Conservation (phyloP, 1,140 invertebrate genomes). For the Sminthurides bifidus region DNA sequence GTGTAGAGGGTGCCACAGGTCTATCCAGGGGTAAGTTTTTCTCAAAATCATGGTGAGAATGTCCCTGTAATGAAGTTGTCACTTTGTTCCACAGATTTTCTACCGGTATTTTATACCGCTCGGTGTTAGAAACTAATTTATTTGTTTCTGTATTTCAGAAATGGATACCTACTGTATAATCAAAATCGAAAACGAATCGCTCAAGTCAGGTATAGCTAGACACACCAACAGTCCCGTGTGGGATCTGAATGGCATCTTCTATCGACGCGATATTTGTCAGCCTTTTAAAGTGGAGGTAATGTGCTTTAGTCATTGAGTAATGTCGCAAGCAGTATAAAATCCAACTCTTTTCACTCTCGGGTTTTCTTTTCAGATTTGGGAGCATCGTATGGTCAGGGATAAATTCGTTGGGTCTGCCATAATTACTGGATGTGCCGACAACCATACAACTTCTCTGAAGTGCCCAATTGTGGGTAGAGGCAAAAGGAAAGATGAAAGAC, state of each 20-base stretch:
- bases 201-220: constrained; percentile 11
- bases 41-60: background rate
- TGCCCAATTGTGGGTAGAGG: constrained; percentile 27
- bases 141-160: constrained; percentile 7
- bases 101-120: background rate
- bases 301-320: background rate
- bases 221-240: constrained; percentile 14
- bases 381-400: constrained; percentile 16
- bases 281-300: constrained; percentile 22
- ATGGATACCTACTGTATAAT: constrained; percentile 26
- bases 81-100: background rate
- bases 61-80: background rate
- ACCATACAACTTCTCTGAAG: constrained; percentile 13
- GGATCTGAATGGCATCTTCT: constrained; percentile 25
- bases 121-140: background rate
- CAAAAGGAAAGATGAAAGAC: constrained; percentile 16
- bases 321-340: background rate
- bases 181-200: constrained; percentile 15
- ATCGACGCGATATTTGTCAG: constrained; percentile 20
- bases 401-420: constrained; percentile 28
- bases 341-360: constrained; percentile 4
- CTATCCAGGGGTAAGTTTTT: constrained; percentile 12
- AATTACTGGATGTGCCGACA: constrained; percentile 19
- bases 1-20: constrained; percentile 20
- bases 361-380: constrained; percentile 28